These are phyloP conservation scores for Lepisosteus osseus DNA, from an alignment of 2,113 vertebrate genomes.

Conservation along the genomic window DNA sequence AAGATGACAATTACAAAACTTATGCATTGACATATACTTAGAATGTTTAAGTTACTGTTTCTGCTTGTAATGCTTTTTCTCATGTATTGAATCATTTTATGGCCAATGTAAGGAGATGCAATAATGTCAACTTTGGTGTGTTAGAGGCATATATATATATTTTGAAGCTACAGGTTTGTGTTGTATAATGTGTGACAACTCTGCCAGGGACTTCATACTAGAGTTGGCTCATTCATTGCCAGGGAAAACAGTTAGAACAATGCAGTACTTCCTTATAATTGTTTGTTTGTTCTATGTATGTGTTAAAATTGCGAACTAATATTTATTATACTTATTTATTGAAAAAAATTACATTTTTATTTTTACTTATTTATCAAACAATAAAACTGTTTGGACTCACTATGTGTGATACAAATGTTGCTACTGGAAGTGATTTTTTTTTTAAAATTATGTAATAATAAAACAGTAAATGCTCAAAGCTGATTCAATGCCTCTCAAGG, in stretches of 20 bases:
- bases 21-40: no score
- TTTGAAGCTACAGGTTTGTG: slow-evolving; percentile 9
- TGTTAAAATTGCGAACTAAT: neutral
- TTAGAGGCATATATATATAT: slow-evolving; percentile 36
- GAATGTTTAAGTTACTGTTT: no score
- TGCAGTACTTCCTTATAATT: slow-evolving; percentile 65
- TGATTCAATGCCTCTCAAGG: no score
- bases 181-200: slow-evolving; percentile 41
- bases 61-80: no score
- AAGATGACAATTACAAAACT: no score
- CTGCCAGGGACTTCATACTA: slow-evolving; percentile 26
- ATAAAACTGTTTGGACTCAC: no score
- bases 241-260: slow-evolving; percentile 57
- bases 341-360: no score
- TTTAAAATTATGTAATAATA: no score
- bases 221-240: slow-evolving; percentile 40
- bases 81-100: neutral
- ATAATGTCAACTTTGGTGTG: slow-evolving; percentile 1
- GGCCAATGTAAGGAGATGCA: neutral
- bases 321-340: neutral
- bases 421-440: no score
- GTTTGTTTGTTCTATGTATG: slow-evolving; percentile 36
- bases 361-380: no score
- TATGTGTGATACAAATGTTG: no score
- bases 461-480: no score